Percentiles rank a stretch among this genome's conserved stretches.
These are phyloP conservation scores for Alosa alosa DNA, from an alignment of 2,113 vertebrate genomes.

Conservation along the genomic window DNA sequence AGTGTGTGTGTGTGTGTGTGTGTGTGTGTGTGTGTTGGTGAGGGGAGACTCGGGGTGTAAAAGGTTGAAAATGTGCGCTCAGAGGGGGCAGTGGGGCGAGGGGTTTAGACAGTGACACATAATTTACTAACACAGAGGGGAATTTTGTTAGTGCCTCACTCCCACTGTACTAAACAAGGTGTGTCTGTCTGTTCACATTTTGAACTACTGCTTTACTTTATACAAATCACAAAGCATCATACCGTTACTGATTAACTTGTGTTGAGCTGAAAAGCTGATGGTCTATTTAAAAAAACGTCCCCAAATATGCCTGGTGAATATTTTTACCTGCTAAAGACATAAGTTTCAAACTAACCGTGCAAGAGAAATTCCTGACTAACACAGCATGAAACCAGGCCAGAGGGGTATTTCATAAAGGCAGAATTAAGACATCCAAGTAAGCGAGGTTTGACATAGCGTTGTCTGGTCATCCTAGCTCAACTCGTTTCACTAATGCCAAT, in stretches of 20 bases:
- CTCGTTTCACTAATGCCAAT: no score
- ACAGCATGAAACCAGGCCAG: no score
- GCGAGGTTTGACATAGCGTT: no score
- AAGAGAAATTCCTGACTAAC: no score
- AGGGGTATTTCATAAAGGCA: no score
- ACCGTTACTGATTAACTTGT: not conserved
- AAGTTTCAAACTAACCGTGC: no score
- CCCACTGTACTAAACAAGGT: not conserved
- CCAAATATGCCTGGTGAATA: no score
- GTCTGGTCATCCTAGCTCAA: no score
- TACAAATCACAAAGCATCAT: not conserved
- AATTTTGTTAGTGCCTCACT: not conserved
- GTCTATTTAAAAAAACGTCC: not conserved
- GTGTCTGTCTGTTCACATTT: not conserved
- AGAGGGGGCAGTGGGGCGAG: not conserved
- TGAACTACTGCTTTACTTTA: not conserved
- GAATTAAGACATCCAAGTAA: no score
- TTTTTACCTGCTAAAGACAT: no score
- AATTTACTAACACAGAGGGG: constrained; percentile 7
- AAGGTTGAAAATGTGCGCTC: not conserved
- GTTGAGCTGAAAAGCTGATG: not conserved
- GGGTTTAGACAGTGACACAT: not conserved
- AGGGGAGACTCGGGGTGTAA: not conserved
- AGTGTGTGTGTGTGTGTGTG: not conserved
- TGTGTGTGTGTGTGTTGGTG: not conserved